These are phyloP conservation scores for Tringa solitaria DNA, from an alignment of 2,113 vertebrate species.

Conservation along the genomic window DNA sequence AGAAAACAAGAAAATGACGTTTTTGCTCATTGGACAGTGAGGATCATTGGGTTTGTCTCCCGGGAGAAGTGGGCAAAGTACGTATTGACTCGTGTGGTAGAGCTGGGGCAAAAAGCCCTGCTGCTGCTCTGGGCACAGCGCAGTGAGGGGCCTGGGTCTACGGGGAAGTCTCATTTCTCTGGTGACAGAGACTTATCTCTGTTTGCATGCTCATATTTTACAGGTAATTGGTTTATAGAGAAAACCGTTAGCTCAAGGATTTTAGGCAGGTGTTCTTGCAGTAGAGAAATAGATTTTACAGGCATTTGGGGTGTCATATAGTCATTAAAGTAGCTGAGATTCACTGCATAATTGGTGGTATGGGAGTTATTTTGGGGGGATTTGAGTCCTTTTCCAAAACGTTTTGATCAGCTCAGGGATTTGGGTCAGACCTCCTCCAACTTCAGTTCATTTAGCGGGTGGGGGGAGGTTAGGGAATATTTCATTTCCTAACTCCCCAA, in stretches of 20 bases:
- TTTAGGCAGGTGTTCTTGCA: background rate
- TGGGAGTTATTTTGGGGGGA: background rate
- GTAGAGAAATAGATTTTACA: background rate
- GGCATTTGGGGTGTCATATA: background rate
- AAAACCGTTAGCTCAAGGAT: background rate
- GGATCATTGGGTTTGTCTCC: background rate
- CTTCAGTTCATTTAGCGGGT: background rate
- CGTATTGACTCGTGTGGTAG: background rate
- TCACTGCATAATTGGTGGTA: background rate
- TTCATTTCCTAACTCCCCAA: background rate
- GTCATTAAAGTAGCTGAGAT: background rate
- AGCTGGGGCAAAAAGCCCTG: background rate
- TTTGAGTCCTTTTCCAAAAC: background rate
- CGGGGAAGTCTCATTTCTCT: background rate
- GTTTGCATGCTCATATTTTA: background rate
- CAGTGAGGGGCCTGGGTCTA: fast-evolving
- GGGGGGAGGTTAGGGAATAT: background rate
- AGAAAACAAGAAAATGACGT: background rate
- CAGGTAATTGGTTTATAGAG: background rate
- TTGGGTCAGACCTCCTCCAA: background rate
- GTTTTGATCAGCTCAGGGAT: background rate
- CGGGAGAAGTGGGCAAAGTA: background rate
- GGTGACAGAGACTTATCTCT: background rate
- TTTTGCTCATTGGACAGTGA: background rate
- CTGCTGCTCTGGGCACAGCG: background rate